Percentiles rank a stretch among this genome's conserved stretches.
These are phyloP conservation scores for Chlamydotis undulata DNA, from an alignment of 2,113 vertebrate genomes.

Conservation along the genomic window DNA sequence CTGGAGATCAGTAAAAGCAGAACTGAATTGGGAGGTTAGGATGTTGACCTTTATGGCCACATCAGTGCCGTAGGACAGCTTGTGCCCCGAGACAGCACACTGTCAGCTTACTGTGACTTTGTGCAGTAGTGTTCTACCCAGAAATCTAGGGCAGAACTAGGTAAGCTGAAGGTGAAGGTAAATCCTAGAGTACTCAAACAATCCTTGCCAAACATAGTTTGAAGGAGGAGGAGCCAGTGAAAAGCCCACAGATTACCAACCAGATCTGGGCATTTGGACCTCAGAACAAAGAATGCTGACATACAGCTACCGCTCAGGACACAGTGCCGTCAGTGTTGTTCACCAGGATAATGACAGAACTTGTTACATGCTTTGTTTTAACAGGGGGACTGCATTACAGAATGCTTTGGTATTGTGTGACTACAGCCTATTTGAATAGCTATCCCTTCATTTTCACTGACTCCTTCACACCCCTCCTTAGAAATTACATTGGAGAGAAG, in stretches of 20 bases:
- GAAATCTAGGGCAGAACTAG: not conserved
- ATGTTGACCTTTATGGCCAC: not conserved
- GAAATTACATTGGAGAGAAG: not conserved
- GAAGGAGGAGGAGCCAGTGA: not conserved
- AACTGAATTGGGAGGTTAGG: not conserved
- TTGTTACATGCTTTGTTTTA: not conserved
- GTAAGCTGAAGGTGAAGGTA: not conserved
- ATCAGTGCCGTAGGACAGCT: not conserved
- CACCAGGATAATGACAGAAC: not conserved
- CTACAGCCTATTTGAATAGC: not conserved
- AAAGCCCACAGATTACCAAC: not conserved
- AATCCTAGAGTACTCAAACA: not conserved
- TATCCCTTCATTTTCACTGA: not conserved
- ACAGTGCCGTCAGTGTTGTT: not conserved
- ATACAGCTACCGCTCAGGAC: not conserved
- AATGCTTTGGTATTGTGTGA: not conserved
- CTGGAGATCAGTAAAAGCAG: not conserved
- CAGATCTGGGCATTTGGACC: not conserved
- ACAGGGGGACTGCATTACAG: not conserved
- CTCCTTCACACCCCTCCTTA: not conserved
- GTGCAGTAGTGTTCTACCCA: not conserved
- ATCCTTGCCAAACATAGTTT: no score
- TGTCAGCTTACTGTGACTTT: not conserved
- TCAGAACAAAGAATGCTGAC: not conserved
- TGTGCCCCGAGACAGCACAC: not conserved